Evolutionary conservation across 2,888 invertebrate species (phyloP), one percentile per base, ranked within the genome.

Genomic region (Taphrorychus bicolor): DNA sequence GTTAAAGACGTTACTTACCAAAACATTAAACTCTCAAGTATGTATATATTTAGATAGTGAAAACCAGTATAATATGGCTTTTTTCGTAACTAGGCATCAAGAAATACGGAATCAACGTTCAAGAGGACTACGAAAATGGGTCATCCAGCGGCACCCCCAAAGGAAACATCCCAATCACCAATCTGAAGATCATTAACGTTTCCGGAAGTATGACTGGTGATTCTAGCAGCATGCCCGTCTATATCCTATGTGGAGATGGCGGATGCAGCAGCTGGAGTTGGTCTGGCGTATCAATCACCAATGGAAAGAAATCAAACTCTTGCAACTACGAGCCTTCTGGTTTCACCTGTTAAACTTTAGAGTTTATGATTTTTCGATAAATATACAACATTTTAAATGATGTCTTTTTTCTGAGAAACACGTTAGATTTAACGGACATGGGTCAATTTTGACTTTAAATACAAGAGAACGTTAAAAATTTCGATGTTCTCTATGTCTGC

Each of bases 111-210:
- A 67, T 74, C 17, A 74, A 71, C 51, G 24, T 73, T 3, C 70
- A 74, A 61, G 62, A 74, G 58, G 73, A 74, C 56, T 74, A 74
- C 32, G 56, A 60, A 59, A 18, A 66, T 14, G 73, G 73, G 11
- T 17, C 14, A 7, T 62, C 71, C 11, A 71, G 65, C 48, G 72
- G 72, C 19, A 66, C 17, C 0, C 49, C 74, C 0, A 56, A 32
- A 9, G 66, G 59, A 4, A 74, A 74, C 51, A 72, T 74, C 32
- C 74, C 72, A 9, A 74, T 74, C 45, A 70, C 49, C 11, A 53
- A 58, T 7, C 66, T 73, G 49, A 63, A 9, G 2, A 11, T 73
- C 40, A 65, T 19, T 2, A 42, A 59, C 14, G 60, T 73, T 1
- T 59, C 57, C 3, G 74, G 71, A 56, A 57, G 68, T 1, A 70